Base-by-base conservation (phyloP, 2,888 invertebrate genomes). In the Drosophila rubida region DNA sequence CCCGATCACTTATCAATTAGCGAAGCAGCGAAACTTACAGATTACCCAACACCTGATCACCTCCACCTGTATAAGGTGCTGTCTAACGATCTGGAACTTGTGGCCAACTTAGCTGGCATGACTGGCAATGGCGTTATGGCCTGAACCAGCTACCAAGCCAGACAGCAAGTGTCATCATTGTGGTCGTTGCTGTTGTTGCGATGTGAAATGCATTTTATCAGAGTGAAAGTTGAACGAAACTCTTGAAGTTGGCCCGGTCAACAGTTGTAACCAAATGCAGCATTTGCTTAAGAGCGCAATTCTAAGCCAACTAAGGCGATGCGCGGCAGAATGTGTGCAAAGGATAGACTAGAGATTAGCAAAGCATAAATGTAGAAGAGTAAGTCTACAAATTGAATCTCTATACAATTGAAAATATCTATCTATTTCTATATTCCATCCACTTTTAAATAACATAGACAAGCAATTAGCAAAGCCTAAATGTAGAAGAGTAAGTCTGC, bases 161-260 rank as follows among this genome's bases (percentile, higher is more conserved):
- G 32, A 19, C 45, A 25, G 16, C 39, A 63, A 55, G 41, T 39
- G 48, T 19, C 30, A 32, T 27, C 25, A n/a, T 60, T 55, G 39
- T 35, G 44, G 39, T 37, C 41, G 50, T 41, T 11, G 45, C 27
- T 44, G 35, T 25, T 45, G 32, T 30, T 42, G 51, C 37, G 35
- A 30, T 45, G 42, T 49, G 42, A 59, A 66, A 60, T 61, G 71
- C 67, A 63, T 54, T 62, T 59, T 16, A 25, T 23, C 27, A 14
- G 4, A 68, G 86, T 78, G 87, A 87, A 81, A 81, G 81, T 69
- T 68, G 58, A 54, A 77, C 72, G 68, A 77, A 77, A 77, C 77
- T 67, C 77, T 67, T 44, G 25, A 55, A 62, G 37, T 48, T 58
- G 67, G 22, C 49, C 45, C 49, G 70, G 53, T 62, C 59, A 66